phyloP scores from a whole-genome alignment of 1,140 invertebrate species.

The Coptotermes formosanus region DNA sequence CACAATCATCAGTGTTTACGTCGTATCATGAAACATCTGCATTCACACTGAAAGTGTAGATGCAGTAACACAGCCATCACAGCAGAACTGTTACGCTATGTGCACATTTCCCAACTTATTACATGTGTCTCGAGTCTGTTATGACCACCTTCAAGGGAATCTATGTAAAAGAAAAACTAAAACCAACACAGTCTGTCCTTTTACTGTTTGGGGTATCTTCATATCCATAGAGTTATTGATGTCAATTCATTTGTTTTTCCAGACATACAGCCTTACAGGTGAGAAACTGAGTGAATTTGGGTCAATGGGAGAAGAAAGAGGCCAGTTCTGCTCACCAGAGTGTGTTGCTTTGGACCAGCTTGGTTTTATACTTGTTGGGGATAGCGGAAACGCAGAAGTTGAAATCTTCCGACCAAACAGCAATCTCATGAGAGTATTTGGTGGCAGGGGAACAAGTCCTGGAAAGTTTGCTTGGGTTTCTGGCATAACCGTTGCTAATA shows the following conservation, averaged over 20 bases:
- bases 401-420: constrained; percentile 70
- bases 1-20: too few relatives aligned
- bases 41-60: too few relatives aligned
- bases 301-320: constrained; percentile 57
- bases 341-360: constrained; percentile 66
- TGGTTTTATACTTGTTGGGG: constrained; percentile 73
- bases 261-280: background rate
- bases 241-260: background rate
- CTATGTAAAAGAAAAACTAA: too few relatives aligned
- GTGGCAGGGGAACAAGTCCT: constrained; percentile 55
- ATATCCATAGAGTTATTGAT: too few relatives aligned
- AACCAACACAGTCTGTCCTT: too few relatives aligned
- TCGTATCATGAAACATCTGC: too few relatives aligned
- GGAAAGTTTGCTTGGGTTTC: constrained; percentile 71
- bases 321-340: constrained; percentile 65
- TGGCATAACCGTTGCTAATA: constrained; percentile 62
- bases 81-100: too few relatives aligned
- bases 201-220: too few relatives aligned
- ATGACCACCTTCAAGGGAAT: too few relatives aligned
- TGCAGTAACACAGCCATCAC: too few relatives aligned
- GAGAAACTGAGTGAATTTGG: constrained; percentile 57
- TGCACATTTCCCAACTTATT: too few relatives aligned
- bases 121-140: too few relatives aligned
- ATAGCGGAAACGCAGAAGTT: constrained; percentile 73
- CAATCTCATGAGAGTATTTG: constrained; percentile 62